A percentile compares a stretch with the other conserved stretches of the same genome.
Evolutionary conservation across 2,888 invertebrate genomes (phyloP).

Genomic region (Agrotis segetum): DNA sequence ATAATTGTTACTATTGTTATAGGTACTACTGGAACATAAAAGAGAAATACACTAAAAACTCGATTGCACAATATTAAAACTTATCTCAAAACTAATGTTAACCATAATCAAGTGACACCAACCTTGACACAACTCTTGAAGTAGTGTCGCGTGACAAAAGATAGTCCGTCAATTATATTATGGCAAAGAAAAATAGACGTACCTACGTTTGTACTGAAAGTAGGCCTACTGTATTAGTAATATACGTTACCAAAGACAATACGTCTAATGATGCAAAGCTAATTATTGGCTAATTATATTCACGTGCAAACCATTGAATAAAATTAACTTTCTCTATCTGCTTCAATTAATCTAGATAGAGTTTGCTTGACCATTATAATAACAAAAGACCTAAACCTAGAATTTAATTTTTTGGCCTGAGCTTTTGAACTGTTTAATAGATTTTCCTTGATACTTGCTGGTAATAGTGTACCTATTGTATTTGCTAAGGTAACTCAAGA

Average conservation of each 20-base stretch:
- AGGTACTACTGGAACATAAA: no score
- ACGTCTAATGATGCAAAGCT: background rate
- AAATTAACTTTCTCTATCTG: background rate
- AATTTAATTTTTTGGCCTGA: background rate
- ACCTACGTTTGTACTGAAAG: background rate
- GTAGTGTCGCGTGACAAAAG: slow-evolving; percentile 54
- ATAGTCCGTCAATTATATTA: slow-evolving; percentile 36
- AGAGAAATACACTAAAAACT: background rate
- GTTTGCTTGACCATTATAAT: no score
- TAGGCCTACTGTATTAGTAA: slow-evolving; percentile 11
- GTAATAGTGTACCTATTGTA: slow-evolving; percentile 6
- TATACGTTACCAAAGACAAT: background rate
- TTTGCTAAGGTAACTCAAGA: background rate
- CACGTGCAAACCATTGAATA: no score
- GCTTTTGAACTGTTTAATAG: no score
- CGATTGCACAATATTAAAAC: background rate
- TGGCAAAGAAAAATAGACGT: slow-evolving; percentile 31
- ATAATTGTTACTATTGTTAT: no score
- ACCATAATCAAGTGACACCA: slow-evolving; percentile 6
- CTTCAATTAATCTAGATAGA: no score
- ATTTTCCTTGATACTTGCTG: background rate
- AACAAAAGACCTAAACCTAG: no score
- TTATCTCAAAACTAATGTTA: background rate
- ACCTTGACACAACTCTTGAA: slow-evolving; percentile 49
- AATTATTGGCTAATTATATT: no score